Evolutionary conservation across 2,888 invertebrate species (phyloP).

Genomic region (Galerucella nymphaeae): DNA sequence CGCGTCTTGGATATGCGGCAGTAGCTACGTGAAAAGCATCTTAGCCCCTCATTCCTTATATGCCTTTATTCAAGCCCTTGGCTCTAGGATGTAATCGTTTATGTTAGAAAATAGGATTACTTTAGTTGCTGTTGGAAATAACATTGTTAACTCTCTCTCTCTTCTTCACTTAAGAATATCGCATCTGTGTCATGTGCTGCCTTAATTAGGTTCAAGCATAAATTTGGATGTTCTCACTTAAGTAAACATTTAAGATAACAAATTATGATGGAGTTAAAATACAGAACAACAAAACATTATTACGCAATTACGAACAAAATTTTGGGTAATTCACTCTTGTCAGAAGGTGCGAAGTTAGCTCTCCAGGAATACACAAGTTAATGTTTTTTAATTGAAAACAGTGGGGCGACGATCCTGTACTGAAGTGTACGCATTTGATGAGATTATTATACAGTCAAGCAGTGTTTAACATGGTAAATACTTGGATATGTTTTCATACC

Average conservation of each 20-base stretch:
- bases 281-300: background rate
- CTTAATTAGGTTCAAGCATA: constrained; percentile 28
- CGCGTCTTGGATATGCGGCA: constrained; percentile 28
- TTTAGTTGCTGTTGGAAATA: constrained; percentile 44
- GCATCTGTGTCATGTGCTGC: constrained; percentile 34
- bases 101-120: constrained; percentile 45
- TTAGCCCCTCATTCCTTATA: constrained; percentile 31
- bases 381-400: too few species aligned
- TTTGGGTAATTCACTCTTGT: background rate
- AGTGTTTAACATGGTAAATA: too few species aligned
- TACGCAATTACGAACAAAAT: background rate
- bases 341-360: too few species aligned
- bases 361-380: too few species aligned
- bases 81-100: constrained; percentile 42
- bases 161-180: constrained; percentile 25
- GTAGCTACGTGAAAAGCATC: constrained; percentile 29
- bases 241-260: constrained; percentile 9
- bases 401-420: too few species aligned
- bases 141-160: constrained; percentile 41
- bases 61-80: constrained; percentile 37
- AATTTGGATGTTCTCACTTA: background rate
- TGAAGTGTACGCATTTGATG: too few species aligned
- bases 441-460: too few species aligned
- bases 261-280: background rate
- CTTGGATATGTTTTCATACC: too few species aligned